Base-by-base conservation (phyloP, 2,888 invertebrate genomes). In the Tineola bisselliella region DNA sequence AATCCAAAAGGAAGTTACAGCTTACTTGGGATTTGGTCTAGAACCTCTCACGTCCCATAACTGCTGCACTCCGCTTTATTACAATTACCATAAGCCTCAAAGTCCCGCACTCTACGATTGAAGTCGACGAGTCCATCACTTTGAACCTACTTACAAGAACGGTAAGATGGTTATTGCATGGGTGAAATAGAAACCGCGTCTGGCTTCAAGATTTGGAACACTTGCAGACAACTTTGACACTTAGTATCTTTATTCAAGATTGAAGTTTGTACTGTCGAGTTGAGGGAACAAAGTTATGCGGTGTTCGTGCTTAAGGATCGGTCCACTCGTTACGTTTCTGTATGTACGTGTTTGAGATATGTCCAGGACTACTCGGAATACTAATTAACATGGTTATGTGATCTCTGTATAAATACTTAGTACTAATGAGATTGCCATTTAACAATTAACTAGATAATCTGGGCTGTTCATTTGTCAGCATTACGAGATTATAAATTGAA, bases 1-100 rank as follows among this genome's bases (percentile, higher is more conserved):
- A 87, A 88, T 88, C 87, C 88, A 87, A 87, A 88, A 88, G 88
- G 88, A 88, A 88, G 88, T 88, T 87, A 88, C 87, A 87, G 88
- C 88, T 88, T 88, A 88, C 81, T 84, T 76, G 84, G 87, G 88
- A 88, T 88, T 88, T 88, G 84, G 87, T 86, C 87, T 86, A 86
- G 87, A 87, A 84, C 86, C 87, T 87, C 87, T 86, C 86, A 86
- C 86, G 86, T 86, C 79, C 84, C 86, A 86, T 87, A 87, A 87
- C 86, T 86, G 86, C 84, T 84, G 87, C 86, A 87, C 87, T 87
- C 84, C 86, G 86, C 87, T 87, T 87, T 87, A 87, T 87, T 87
- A 87, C 87, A 87, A 87, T 87, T 87, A 87, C 84, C 81, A 84
- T 87, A 87, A 87, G 87, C 87, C 84, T 84, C 86, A 87, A 86